Evolutionary conservation across 1,140 invertebrate genomes (phyloP), one percentile per base, ranked within the genome.

Genomic region (Chymomyza costata): DNA sequence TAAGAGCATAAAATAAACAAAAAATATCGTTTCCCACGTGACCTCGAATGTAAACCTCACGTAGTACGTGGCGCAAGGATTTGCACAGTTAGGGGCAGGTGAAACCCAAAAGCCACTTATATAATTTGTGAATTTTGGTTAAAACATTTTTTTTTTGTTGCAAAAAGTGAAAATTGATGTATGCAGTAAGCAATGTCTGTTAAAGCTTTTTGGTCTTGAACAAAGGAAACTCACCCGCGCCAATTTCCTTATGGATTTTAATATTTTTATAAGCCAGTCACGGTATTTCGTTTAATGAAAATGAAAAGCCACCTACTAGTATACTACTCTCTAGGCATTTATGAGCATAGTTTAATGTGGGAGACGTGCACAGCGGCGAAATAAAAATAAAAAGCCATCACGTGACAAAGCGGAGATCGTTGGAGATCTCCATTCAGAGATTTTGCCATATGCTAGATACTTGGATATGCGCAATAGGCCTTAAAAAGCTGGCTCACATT

Each of bases 241-340:
- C 59, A 43, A 70, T 68, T 78, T 78, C 73, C 73, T 78, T 80
- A 80, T 78, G 73, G 67, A 80, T 80, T 73, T 64, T 70, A 47
- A 80, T 80, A 80, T 80, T 71, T 78, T 78, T 78, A 80, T 73
- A 80, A 73, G 62, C 64, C 13, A 81, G 73, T 80, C 73, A 80
- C 73, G 73, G 60, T 64, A 73, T 64, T 71, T 64, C 67, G 59
- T 46, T 71, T 66, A 78, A 78, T 78, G 57, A 50, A 78, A 76
- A 58, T 46, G 35, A 55, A 63, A 63, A 63, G 3, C n/a, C n/a
- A n/a, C n/a, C n/a, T n/a, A n/a, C n/a, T n/a, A n/a, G n/a, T n/a
- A n/a, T n/a, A n/a, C n/a, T n/a, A n/a, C n/a, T n/a, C n/a, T n/a
- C n/a, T n/a, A n/a, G n/a, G n/a, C n/a, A n/a, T n/a, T n/a, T 25